Base-by-base conservation (phyloP, 1,140 invertebrate species). In the Zaprionus gabonicus region DNA sequence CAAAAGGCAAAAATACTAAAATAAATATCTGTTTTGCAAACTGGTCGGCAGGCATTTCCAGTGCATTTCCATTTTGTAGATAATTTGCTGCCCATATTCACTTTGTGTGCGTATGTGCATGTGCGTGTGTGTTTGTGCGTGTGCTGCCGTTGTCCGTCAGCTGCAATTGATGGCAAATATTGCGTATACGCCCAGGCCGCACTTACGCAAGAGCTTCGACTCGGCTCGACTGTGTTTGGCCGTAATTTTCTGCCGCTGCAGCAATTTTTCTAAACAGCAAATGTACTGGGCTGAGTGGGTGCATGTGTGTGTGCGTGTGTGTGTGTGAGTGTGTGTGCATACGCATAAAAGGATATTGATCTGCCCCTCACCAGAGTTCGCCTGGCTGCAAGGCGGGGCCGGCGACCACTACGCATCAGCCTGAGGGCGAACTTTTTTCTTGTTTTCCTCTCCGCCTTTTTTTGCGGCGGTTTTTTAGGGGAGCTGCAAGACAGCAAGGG, bases 301-400 rank as follows among this genome's bases (percentile, higher is more conserved):
- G 41, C 15, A 4, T 2, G 41, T n/a, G n/a, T 41, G 15, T n/a
- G 41, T 20, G n/a, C 15, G n/a, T 44, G n/a, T 9, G 38, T n/a
- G 38, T 41, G 38, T 41, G 38, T 81, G 15, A 13, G 34, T 27
- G 78, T 63, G 51, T 78, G 77, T 78, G 78, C 71, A 84, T 68
- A 90, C 85, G 84, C 84, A 88, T 88, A 84, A 87, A 87, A 90
- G 84, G 81, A 88, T 88, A 88, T 88, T 88, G 85, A 88, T 88
- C 85, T 90, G 85, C 81, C 85, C 81, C 85, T 74, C 68, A 78
- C 85, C 85, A 85, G 65, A 85, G 65, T n/a, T 46, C 7, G n/a
- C 36, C 12, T 9, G 41, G 7, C 15, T 10, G 17, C 20, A 12
- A 51, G 46, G 46, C 10, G 12, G 46, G 20, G n/a, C 9, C 9